Evolutionary conservation across 2,888 invertebrate genomes (phyloP).

Genomic region (Nomada flava): DNA sequence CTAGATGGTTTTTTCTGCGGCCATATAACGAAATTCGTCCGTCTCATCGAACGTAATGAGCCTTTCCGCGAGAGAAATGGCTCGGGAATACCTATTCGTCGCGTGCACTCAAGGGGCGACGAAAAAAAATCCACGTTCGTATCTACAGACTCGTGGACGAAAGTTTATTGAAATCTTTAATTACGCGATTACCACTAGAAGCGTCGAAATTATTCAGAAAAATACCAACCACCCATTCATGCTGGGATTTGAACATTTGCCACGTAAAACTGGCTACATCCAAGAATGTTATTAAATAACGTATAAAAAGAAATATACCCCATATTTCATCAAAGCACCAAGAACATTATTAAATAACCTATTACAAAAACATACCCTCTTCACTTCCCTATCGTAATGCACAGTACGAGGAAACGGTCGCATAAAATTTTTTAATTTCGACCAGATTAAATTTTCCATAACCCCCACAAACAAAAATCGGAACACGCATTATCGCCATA

Average conservation of each 20-base stretch:
- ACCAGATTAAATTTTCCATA: too few species aligned
- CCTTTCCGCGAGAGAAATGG: conserved; percentile 60
- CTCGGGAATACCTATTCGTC: conserved; percentile 59
- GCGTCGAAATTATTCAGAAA: conserved; percentile 16
- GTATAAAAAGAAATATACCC: too few species aligned
- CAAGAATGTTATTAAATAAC: too few species aligned
- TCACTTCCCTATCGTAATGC: too few species aligned
- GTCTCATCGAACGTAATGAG: conserved; percentile 60
- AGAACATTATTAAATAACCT: too few species aligned
- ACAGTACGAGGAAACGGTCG: too few species aligned
- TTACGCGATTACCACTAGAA: conserved; percentile 27
- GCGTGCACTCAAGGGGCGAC: conserved; percentile 48
- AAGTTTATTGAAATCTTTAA: conserved; percentile 44
- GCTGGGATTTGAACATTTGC: neutral
- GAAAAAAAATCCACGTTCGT: conserved; percentile 43
- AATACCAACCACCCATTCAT: neutral
- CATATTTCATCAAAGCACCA: too few species aligned
- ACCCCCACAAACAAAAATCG: too few species aligned
- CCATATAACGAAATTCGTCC: conserved; percentile 59
- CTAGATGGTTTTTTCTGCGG: conserved; percentile 46
- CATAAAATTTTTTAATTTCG: too few species aligned
- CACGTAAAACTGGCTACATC: neutral
- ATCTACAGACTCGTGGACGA: conserved; percentile 20
- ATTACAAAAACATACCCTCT: too few species aligned
- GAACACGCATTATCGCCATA: too few species aligned